Evolutionary conservation across 2,888 invertebrate species (phyloP).

Genomic region (Celastrina argiolus): DNA sequence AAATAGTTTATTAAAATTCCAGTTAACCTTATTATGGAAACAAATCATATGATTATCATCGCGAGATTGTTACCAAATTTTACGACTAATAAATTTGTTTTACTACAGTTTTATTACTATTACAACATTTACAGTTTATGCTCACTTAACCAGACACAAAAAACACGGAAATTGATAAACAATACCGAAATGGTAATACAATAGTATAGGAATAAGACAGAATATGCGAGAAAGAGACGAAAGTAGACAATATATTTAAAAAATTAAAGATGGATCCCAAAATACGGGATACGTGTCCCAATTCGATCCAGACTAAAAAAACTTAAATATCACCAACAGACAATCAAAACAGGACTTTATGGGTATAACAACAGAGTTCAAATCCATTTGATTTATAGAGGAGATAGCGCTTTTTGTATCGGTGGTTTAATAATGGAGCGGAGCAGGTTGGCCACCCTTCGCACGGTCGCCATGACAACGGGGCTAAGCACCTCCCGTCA

Average conservation of each 20-base stretch:
- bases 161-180: conserved; percentile 52
- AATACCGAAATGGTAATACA: background rate
- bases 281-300: conserved; percentile 64
- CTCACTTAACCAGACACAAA: conserved; percentile 65
- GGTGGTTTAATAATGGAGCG: conserved; percentile 57
- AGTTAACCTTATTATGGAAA: conserved; percentile 26
- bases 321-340: conserved; percentile 52
- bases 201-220: conserved; percentile 34
- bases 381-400: conserved; percentile 50
- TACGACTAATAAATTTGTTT: conserved; percentile 67
- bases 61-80: conserved; percentile 37
- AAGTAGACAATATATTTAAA: conserved; percentile 68
- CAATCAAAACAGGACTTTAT: conserved; percentile 56
- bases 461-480: conserved; percentile 70
- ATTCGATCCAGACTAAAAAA: conserved; percentile 37
- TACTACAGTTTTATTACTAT: conserved; percentile 69
- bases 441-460: conserved; percentile 75
- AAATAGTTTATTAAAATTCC: conserved; percentile 29
- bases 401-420: conserved; percentile 54
- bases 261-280: conserved; percentile 77
- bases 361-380: conserved; percentile 55
- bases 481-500: conserved; percentile 74
- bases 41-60: conserved; percentile 30
- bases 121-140: conserved; percentile 68
- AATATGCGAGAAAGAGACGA: conserved; percentile 52